These are phyloP conservation scores for Rhizomys pruinosus DNA, from an alignment of 2,113 vertebrate species.

Conservation along the genomic window DNA sequence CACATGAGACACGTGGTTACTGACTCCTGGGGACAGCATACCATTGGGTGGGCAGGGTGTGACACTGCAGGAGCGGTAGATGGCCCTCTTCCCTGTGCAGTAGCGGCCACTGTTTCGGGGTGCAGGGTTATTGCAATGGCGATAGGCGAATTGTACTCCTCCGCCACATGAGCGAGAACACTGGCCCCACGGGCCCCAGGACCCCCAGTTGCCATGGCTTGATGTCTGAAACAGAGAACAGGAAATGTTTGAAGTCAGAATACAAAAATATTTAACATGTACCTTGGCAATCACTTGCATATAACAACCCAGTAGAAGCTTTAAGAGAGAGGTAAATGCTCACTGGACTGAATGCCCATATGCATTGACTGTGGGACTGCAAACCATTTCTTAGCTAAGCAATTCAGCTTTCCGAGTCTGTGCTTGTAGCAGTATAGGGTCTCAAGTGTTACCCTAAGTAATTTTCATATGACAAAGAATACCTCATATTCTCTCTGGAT, in stretches of 20 bases:
- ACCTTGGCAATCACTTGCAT: background rate
- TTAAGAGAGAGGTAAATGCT: background rate
- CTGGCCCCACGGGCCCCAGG: conserved; percentile 96
- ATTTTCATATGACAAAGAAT: background rate
- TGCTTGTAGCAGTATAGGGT: background rate
- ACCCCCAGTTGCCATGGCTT: conserved; percentile 98
- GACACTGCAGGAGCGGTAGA: conserved; percentile 94
- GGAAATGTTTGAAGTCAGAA: background rate
- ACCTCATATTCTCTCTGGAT: background rate
- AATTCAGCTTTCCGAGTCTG: background rate
- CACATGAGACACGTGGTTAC: rapidly evolving
- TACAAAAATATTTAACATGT: background rate
- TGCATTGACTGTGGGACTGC: background rate
- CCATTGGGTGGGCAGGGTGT: conserved; percentile 89
- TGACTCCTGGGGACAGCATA: conserved; percentile 79
- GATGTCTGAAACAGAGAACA: conserved; percentile 89
- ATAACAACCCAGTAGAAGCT: background rate
- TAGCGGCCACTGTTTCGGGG: conserved; percentile 96
- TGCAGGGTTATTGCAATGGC: conserved; percentile 97
- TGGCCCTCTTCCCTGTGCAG: conserved; percentile 96
- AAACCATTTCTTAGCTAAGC: background rate
- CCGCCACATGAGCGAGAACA: conserved; percentile 95
- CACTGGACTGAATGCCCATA: background rate
- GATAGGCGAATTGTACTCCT: conserved; percentile 96
- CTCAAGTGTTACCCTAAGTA: background rate